phyloP scores from a whole-genome alignment of 2,797 vertebrate species.

The Diplodus sargus region DNA sequence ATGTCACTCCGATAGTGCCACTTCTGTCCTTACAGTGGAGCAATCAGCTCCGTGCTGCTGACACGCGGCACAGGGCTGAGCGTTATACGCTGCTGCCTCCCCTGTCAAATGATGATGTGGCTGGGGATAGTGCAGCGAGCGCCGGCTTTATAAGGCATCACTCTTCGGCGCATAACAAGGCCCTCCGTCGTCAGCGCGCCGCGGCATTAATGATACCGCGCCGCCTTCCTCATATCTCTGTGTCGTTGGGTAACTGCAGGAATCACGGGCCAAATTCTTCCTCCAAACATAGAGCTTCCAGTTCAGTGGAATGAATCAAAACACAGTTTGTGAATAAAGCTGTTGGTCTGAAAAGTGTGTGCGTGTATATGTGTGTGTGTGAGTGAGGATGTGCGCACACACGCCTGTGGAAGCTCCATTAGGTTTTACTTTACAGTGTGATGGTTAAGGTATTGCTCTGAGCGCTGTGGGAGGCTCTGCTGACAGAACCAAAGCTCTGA shows the following conservation, averaged over 20 bases:
- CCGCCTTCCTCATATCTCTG: constrained; percentile 41
- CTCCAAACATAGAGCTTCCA: constrained; percentile 33
- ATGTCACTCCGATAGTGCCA: constrained; percentile 46
- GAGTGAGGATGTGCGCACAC: constrained; percentile 17
- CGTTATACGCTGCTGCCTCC: constrained; percentile 46
- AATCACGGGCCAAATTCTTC: constrained; percentile 45
- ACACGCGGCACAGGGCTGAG: constrained; percentile 51
- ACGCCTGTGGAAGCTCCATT: constrained; percentile 52
- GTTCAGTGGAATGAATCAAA: constrained; percentile 57
- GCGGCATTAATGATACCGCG: constrained; percentile 41
- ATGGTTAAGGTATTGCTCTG: constrained; percentile 72
- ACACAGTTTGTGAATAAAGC: constrained; percentile 47
- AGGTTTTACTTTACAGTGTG: constrained; percentile 66
- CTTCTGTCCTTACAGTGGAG: constrained; percentile 55
- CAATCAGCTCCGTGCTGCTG: constrained; percentile 64
- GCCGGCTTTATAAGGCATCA: constrained; percentile 50
- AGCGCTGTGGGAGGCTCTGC: constrained; percentile 66
- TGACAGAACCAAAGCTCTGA: constrained; percentile 73
- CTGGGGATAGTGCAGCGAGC: constrained; percentile 36
- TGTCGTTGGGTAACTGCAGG: constrained; percentile 56
- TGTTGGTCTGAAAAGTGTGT: constrained; percentile 27
- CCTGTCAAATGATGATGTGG: constrained; percentile 70
- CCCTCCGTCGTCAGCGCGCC: constrained; percentile 34
- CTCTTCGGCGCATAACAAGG: constrained; percentile 62
- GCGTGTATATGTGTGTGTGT: neutral